Conservation (phyloP, 2,113 vertebrate species). For the Cryptotis parvus region DNA sequence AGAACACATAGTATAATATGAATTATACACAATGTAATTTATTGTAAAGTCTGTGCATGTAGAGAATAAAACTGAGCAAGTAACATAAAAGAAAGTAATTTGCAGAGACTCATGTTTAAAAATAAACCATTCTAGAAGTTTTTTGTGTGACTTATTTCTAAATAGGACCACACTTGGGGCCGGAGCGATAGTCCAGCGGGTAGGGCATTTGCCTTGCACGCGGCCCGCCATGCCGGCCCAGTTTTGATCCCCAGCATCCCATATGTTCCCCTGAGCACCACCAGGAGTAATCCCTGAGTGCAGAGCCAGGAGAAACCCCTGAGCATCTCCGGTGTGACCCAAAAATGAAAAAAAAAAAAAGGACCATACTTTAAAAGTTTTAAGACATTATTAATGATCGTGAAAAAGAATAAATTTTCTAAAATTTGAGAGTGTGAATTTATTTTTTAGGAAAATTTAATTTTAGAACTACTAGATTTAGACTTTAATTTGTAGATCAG, state of each 20-base stretch:
- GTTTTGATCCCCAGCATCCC: no score
- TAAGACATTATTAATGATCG: not conserved
- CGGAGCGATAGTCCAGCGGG: no score
- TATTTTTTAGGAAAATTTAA: not conserved
- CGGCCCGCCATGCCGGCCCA: no score
- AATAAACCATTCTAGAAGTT: not conserved
- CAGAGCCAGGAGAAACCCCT: no score
- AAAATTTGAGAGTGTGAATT: constrained; percentile 21
- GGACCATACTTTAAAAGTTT: no score
- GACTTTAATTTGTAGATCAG: not conserved
- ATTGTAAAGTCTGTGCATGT: not conserved
- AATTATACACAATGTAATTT: not conserved
- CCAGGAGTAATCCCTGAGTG: no score
- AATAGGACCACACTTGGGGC: no score
- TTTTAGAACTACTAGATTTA: not conserved
- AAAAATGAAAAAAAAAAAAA: no score
- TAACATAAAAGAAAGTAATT: constrained; percentile 18
- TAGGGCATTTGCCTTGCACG: no score
- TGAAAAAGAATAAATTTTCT: constrained; percentile 35
- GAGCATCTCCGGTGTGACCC: no score
- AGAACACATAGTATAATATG: not conserved
- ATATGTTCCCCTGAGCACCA: no score
- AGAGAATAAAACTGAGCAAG: not conserved
- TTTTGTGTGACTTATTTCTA: constrained; percentile 15
- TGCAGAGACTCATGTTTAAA: not conserved